phyloP scores from a whole-genome alignment of 2,797 vertebrate genomes.

The Macrochelys suwanniensis region DNA sequence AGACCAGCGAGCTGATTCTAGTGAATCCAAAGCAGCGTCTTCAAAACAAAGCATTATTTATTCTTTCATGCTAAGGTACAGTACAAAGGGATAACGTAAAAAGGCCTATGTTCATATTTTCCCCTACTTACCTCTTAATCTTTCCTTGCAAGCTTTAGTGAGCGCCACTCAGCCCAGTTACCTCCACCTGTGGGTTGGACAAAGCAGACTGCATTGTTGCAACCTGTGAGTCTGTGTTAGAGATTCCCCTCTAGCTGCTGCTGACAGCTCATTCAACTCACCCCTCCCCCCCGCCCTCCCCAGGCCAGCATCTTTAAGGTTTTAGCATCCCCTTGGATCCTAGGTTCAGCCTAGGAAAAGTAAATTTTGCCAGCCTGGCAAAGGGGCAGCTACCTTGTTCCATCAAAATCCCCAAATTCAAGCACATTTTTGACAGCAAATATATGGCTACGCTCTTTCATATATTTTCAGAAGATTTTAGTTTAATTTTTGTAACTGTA shows the following conservation, averaged over 20 bases:
- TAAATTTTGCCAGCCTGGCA: neutral
- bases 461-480: neutral
- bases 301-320: neutral
- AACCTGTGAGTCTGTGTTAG: neutral
- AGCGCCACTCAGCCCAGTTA: neutral
- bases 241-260: neutral
- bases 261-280: too few relatives aligned
- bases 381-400: neutral
- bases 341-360: neutral
- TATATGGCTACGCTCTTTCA: neutral
- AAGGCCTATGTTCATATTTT: neutral
- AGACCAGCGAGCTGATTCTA: neutral
- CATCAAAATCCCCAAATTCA: neutral
- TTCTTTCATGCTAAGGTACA: neutral
- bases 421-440: neutral
- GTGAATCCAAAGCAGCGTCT: neutral
- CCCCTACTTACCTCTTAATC: neutral
- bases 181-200: neutral
- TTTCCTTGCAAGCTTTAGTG: neutral
- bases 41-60: neutral
- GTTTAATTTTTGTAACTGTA: neutral
- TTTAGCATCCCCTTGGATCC: neutral
- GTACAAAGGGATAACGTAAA: neutral
- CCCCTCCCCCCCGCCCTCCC: too few relatives aligned
- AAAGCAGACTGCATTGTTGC: neutral